Conservation (phyloP, 2,797 vertebrate species). For the Spea hammondii region DNA sequence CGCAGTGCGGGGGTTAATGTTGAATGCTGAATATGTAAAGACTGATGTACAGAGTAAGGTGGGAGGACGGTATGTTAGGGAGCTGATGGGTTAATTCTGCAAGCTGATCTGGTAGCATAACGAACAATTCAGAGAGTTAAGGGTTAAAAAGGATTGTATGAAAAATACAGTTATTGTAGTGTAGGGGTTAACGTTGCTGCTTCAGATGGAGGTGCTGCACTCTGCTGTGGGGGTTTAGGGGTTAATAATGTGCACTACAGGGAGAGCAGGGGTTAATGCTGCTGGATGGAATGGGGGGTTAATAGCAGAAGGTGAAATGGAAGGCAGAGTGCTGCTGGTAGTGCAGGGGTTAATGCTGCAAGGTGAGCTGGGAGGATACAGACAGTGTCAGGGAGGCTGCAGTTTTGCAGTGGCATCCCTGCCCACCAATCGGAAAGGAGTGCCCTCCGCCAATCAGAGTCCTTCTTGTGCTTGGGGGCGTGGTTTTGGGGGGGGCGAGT, state of each 20-base stretch:
- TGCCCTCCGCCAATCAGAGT: neutral
- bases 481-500: neutral
- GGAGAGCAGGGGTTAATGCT: slow-evolving; percentile 12
- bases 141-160: neutral
- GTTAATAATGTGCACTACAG: slow-evolving; percentile 1
- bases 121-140: neutral
- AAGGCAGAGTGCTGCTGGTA: slow-evolving; percentile 13
- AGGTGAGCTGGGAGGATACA: slow-evolving; percentile 25
- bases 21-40: neutral
- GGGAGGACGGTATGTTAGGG: neutral
- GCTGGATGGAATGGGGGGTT: neutral
- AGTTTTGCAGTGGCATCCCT: slow-evolving; percentile 38
- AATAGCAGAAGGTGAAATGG: neutral
- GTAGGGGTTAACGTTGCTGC: neutral
- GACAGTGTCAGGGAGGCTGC: slow-evolving; percentile 13
- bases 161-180: neutral
- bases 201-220: neutral
- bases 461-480: neutral
- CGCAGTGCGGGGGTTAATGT: slow-evolving; percentile 5
- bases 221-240: neutral
- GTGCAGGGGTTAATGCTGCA: slow-evolving; percentile 40
- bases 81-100: slow-evolving; percentile 21
- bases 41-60: neutral
- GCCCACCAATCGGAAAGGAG: slow-evolving; percentile 30
- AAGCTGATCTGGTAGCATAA: neutral